Evolutionary conservation across 2,113 vertebrate species (phyloP), one percentile per base, ranked within the genome.

Genomic region (Leiothrix lutea): DNA sequence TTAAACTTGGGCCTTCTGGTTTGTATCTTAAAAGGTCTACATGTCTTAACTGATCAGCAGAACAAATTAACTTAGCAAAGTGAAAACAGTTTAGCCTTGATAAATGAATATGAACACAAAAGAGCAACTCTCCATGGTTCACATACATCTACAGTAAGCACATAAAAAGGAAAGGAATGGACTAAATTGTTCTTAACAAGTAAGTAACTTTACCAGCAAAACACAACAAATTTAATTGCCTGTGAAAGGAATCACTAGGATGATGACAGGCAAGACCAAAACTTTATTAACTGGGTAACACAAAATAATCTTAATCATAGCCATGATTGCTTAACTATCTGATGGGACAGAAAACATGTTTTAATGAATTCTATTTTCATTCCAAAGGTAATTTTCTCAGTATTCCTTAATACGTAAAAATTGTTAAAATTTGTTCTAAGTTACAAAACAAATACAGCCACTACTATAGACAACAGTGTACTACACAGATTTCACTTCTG

Each of bases 1-100:
- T 96, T 96, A 95, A 96, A 93, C 94, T 83, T 80, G 44, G 56
- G 90, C 73, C 92, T 95, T 93, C 92, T 96, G 94, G 92, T 88
- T 95, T 96, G 79, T 88, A 90, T 96, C 93, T 88, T 86, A 57
- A 69, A 93, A 94, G 67, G 71, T 66, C 88, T 86, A 91, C 71
- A 48, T 60, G 75, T 80, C 92, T 94, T 88, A 95, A 94, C 64
- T 83, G 93, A 96, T 88, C 75, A 56, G 72, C 67, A 93, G 85
- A 96, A 93, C 79, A 86, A 95, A 95, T 88, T 67, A 94, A 93
- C 85, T 97, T 88, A 2, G 36, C 74, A 48, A 94, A 88, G 71
- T 64, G 60, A 95, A 88, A 90, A 88, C 67, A 90, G 88, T 80
- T 97, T 93, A 90, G 64, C 64, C 48, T 66, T 96, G 90, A 96